phyloP scores from a whole-genome alignment of 2,797 vertebrate genomes.

The Meda fulgida region DNA sequence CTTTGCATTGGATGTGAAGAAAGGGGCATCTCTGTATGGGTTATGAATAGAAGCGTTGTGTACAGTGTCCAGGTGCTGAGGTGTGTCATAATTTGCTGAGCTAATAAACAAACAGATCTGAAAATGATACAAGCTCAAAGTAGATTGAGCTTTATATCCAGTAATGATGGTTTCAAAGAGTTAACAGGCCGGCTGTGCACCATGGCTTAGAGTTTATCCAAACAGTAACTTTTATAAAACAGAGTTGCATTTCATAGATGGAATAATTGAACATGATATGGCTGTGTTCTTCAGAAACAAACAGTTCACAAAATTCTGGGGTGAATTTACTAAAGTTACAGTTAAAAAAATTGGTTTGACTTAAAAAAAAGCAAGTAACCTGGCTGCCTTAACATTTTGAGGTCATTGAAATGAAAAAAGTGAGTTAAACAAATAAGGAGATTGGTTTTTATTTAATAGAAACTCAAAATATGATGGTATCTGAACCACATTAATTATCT shows the following conservation, averaged over 20 bases:
- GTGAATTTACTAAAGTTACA: not conserved
- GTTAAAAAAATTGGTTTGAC: too few relatives aligned
- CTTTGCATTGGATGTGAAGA: not conserved
- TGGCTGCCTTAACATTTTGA: too few relatives aligned
- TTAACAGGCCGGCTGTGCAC: not conserved
- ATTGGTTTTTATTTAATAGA: too few relatives aligned
- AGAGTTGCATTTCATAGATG: slow-evolving; percentile 2
- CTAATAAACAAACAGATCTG: slow-evolving; percentile 24
- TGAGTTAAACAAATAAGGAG: too few relatives aligned
- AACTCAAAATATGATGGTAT: too few relatives aligned
- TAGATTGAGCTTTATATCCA: slow-evolving; percentile 20
- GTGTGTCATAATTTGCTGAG: slow-evolving; percentile 11
- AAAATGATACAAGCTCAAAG: slow-evolving; percentile 23
- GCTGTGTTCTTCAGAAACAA: not conserved
- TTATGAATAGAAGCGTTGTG: slow-evolving; percentile 34
- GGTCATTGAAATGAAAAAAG: too few relatives aligned
- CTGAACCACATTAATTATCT: too few relatives aligned
- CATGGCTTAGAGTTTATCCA: slow-evolving; percentile 5
- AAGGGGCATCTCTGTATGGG: not conserved
- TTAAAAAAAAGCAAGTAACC: too few relatives aligned
- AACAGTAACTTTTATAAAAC: slow-evolving; percentile 2
- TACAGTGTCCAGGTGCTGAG: slow-evolving; percentile 2
- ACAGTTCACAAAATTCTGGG: not conserved
- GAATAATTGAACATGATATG: not conserved
- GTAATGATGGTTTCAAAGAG: slow-evolving; percentile 17